Evolutionary conservation across 1,140 invertebrate species (phyloP), one percentile per base, ranked within the genome.

Genomic region (Drosophila mauritiana): DNA sequence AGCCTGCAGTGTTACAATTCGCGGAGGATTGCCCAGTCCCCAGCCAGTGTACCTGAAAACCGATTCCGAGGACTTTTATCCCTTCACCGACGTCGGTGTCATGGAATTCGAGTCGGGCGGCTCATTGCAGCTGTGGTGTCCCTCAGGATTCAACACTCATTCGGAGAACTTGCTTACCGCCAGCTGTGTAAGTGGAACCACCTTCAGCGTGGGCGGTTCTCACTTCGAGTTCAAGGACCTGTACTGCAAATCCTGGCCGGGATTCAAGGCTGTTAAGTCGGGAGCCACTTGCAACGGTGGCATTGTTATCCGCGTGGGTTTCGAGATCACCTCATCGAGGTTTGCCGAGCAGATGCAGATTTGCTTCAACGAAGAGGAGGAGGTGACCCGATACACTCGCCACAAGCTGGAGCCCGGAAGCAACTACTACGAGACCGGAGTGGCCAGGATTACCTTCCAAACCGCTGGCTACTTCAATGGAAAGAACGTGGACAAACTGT

Each of bases 291-390:
- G 93, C 69, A 88, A 89, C 17, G 91, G 81, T 7, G 85, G 91
- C 8, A 36, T 88, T n/a, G 63, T 84, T 5, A 83, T 90, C 11
- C 78, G 89, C 1, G 88, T 92, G 6, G 91, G 91, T 12, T 92
- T 92, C 40, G 64, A 92, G 51, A 73, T 91, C 22, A 63, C 64
- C 1, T 68, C 75, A 0, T 74, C 69, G 1, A 83, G 90, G 13
- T 93, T 93, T 25, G 58, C 93, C 15, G 78, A 80, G 13, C 82
- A 92, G 12, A 83, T 93, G 45, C 89, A 93, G 69, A 68, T 94
- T 4, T 94, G 93, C 54, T 92, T 92, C 20, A 86, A 94, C 57
- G 90, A 93, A 34, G 51, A 75, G 31, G 91, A 88, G 20, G 91
- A 91, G 31, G 74, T 69, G 2, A 93, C 93, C 0, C 90, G 92